Conservation (phyloP, 2,113 vertebrate genomes). For the Equus quagga region DNA sequence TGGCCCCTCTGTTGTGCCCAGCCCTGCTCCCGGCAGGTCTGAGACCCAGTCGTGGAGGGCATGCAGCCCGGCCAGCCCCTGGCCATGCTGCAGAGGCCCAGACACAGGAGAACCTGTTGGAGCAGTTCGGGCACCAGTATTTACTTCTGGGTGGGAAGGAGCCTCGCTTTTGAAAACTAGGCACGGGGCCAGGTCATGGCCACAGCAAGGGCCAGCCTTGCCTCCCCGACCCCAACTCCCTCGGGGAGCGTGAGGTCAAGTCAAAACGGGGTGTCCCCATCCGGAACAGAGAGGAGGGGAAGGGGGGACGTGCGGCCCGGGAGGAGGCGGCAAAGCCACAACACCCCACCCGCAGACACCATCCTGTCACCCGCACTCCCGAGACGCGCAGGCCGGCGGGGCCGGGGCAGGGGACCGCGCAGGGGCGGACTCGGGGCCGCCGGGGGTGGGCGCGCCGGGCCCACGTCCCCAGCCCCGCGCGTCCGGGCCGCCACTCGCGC, state of each 20-base stretch:
- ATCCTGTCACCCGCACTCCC: conserved; percentile 63
- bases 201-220: conserved; percentile 26
- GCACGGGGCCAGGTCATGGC: conserved; percentile 63
- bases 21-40: background rate
- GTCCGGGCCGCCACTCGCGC: conserved; percentile 59
- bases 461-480: conserved; percentile 61
- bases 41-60: background rate
- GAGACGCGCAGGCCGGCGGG: conserved; percentile 14
- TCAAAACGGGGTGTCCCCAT: conserved; percentile 30
- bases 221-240: conserved; percentile 26
- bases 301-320: background rate
- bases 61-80: conserved; percentile 26
- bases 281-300: background rate
- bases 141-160: conserved; percentile 70
- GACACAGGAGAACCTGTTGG: conserved; percentile 80
- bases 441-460: background rate
- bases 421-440: background rate
- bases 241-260: conserved; percentile 43
- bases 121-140: conserved; percentile 74
- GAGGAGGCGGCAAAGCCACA: conserved; percentile 38
- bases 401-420: background rate
- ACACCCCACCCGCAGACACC: conserved; percentile 3
- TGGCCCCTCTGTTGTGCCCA: background rate
- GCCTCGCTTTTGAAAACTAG: conserved; percentile 61
- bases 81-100: conserved; percentile 22